Evolutionary conservation across 2,113 vertebrate species (phyloP).

Genomic region (Suncus etruscus): DNA sequence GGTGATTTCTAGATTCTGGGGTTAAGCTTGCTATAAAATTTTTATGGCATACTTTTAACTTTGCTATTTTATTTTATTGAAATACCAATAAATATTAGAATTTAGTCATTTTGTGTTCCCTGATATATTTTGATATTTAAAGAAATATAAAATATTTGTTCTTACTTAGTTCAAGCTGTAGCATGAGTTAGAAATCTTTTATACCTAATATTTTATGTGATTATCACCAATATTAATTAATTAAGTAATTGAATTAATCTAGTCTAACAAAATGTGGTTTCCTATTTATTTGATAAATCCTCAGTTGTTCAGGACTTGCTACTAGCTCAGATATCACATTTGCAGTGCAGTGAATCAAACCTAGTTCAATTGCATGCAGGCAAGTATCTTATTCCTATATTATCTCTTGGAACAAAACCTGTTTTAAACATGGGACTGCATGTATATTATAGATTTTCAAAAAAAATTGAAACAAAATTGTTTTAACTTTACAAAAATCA

Average conservation of each 20-base stretch:
- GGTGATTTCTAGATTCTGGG: slow-evolving; percentile 44
- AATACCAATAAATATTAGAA: slow-evolving; percentile 18
- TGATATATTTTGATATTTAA: background rate
- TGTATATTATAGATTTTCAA: background rate
- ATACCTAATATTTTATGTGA: background rate
- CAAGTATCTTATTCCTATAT: too few relatives aligned
- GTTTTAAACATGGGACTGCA: background rate
- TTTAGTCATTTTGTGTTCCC: background rate
- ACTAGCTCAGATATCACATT: too few relatives aligned
- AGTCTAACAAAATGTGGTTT: background rate
- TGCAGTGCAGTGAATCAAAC: too few relatives aligned
- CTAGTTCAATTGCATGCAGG: too few relatives aligned
- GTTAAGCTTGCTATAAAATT: background rate
- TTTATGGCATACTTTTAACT: background rate
- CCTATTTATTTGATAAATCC: background rate
- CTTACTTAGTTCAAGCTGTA: background rate
- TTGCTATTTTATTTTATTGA: slow-evolving; percentile 44
- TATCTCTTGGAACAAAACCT: background rate
- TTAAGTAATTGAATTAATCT: background rate
- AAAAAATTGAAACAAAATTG: background rate
- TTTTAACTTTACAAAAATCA: background rate
- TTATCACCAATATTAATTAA: background rate
- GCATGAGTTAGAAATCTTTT: slow-evolving; percentile 42
- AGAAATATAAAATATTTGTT: slow-evolving; percentile 22
- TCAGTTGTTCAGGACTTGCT: too few relatives aligned